Conservation (phyloP, 2,113 vertebrate genomes). For the Phoenicopterus ruber region DNA sequence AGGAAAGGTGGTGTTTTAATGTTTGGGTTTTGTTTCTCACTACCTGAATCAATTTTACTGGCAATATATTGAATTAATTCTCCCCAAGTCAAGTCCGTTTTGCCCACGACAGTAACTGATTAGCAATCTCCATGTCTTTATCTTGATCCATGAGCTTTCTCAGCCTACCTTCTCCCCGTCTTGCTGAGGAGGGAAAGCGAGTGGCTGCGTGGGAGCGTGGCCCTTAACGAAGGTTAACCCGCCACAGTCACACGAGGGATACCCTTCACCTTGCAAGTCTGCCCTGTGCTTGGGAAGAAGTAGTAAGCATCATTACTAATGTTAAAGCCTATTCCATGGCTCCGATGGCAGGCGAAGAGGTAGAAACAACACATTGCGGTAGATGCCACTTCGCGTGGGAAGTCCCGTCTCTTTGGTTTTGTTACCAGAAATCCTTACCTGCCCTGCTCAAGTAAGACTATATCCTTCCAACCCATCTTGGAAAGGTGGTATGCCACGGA, state of each 20-base stretch:
- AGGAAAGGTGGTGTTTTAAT: rapidly evolving
- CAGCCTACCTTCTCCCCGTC: background rate
- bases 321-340: background rate
- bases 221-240: background rate
- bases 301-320: rapidly evolving
- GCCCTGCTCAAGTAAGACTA: slow-evolving; percentile 94
- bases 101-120: background rate
- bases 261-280: background rate
- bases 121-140: background rate
- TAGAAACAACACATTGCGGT: background rate
- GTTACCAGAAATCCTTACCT: slow-evolving; percentile 77
- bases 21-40: rapidly evolving
- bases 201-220: rapidly evolving
- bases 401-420: background rate
- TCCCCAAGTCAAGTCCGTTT: background rate
- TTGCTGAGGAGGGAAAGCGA: background rate
- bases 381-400: rapidly evolving
- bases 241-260: background rate
- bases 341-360: background rate
- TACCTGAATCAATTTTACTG: background rate
- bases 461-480: slow-evolving; percentile 92
- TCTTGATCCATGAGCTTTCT: background rate
- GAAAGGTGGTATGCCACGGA: slow-evolving; percentile 96
- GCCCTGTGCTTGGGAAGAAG: background rate
- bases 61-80: background rate